Evolutionary conservation across 2,797 vertebrate species (phyloP).

Genomic region (Tolypeutes matacus): DNA sequence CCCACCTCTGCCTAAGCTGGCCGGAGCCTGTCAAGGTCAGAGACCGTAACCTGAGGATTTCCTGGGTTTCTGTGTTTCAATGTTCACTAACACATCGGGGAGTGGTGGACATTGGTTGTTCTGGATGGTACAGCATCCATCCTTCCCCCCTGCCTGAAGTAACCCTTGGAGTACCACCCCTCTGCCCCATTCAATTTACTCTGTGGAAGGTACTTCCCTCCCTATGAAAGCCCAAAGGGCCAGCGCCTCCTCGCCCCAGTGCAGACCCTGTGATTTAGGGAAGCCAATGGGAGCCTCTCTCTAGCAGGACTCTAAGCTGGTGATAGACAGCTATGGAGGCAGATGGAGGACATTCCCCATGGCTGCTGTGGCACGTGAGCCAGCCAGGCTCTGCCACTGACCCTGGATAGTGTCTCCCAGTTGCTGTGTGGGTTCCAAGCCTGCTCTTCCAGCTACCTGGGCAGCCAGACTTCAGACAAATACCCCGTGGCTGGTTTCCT

Average conservation of each 20-base stretch:
- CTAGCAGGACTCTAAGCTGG: not conserved
- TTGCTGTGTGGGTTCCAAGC: not conserved
- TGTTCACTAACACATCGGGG: not conserved
- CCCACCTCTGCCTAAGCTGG: not conserved
- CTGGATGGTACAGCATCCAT: not conserved
- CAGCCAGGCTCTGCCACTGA: not conserved
- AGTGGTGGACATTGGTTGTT: not conserved
- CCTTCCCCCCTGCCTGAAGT: not conserved
- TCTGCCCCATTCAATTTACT: rapidly evolving
- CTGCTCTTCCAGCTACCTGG: not conserved
- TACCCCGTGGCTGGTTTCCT: not conserved
- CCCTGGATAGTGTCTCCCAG: not conserved
- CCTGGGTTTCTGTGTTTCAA: rapidly evolving
- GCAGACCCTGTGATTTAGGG: not conserved
- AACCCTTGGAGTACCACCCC: no score
- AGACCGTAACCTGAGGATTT: not conserved
- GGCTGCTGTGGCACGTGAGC: rapidly evolving
- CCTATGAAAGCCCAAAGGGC: not conserved
- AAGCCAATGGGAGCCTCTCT: not conserved
- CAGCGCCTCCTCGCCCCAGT: rapidly evolving
- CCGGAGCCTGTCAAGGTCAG: not conserved
- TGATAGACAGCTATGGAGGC: not conserved
- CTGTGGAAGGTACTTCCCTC: not conserved
- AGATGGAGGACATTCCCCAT: not conserved
- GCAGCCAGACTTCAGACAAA: not conserved